A percentile compares a stretch with the other conserved stretches of the same genome.
Evolutionary conservation across 2,797 vertebrate species (phyloP).

Genomic region (Clarias pachynema): DNA sequence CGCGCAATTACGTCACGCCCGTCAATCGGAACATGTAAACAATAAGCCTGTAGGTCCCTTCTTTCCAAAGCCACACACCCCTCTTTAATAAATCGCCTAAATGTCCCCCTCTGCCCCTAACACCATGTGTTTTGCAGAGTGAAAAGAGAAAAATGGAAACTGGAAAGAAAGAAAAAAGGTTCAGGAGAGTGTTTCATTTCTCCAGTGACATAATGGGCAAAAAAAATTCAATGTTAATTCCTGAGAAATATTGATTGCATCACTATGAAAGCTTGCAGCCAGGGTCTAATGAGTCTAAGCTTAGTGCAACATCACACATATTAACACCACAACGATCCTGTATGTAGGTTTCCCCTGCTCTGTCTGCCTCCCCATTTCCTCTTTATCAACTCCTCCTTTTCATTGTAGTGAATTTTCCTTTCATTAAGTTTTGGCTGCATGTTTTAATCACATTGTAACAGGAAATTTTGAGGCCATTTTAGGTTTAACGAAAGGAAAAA

Average conservation of each 20-base stretch:
- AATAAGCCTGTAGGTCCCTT: background rate
- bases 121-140: constrained; percentile 42
- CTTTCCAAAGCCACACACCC: constrained; percentile 20
- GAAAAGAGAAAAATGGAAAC: constrained; percentile 58
- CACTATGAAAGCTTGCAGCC: constrained; percentile 60
- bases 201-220: constrained; percentile 61
- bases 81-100: constrained; percentile 18
- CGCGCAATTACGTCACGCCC: constrained; percentile 97
- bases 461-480: constrained; percentile 86
- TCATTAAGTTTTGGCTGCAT: constrained; percentile 70
- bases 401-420: constrained; percentile 47
- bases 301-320: constrained; percentile 74
- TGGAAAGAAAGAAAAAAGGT: constrained; percentile 58
- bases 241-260: constrained; percentile 67
- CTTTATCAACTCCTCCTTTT: constrained; percentile 44
- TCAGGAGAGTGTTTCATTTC: constrained; percentile 59
- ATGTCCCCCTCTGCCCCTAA: constrained; percentile 21
- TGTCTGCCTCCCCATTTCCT: constrained; percentile 67
- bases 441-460: constrained; percentile 78
- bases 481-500: constrained; percentile 62
- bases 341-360: constrained; percentile 60
- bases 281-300: constrained; percentile 60
- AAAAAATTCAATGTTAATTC: constrained; percentile 56
- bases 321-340: constrained; percentile 63
- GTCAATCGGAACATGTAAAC: constrained; percentile 94